phyloP scores from a whole-genome alignment of 2,797 vertebrate genomes.

The Heliangelus exortis region DNA sequence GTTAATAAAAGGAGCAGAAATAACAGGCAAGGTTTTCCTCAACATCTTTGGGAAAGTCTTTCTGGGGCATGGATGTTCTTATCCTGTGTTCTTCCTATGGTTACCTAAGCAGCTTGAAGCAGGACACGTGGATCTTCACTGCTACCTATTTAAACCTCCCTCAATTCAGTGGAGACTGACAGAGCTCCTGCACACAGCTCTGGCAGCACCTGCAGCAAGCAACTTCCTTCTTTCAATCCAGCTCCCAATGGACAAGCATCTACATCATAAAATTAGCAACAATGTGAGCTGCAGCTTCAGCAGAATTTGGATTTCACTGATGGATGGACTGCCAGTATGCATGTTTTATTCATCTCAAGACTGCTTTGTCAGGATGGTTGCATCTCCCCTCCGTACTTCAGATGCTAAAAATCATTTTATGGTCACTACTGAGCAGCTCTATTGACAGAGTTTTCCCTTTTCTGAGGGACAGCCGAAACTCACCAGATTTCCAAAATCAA shows the following conservation, averaged over 20 bases:
- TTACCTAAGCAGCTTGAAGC: neutral
- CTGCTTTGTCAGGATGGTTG: neutral
- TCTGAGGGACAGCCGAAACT: neutral
- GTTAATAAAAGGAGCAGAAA: constrained; percentile 19
- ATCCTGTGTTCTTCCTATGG: neutral
- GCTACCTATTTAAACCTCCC: neutral
- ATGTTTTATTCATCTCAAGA: constrained; percentile 36
- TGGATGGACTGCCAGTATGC: neutral
- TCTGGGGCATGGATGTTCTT: neutral
- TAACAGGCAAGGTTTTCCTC: neutral
- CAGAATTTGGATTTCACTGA: constrained; percentile 29
- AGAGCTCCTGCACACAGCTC: neutral
- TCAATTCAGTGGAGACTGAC: neutral
- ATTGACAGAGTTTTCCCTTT: rapidly evolving
- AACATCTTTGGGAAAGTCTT: neutral
- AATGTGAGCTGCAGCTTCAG: neutral
- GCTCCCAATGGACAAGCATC: neutral
- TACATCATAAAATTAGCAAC: constrained; percentile 1
- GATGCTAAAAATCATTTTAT: neutral
- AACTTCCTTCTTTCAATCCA: neutral
- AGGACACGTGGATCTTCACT: neutral
- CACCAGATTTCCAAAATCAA: neutral
- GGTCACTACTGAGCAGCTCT: neutral
- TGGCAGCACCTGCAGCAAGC: neutral
- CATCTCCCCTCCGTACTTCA: neutral